Base-by-base conservation (phyloP, 2,113 vertebrate genomes). In the Mus spicilegus region DNA sequence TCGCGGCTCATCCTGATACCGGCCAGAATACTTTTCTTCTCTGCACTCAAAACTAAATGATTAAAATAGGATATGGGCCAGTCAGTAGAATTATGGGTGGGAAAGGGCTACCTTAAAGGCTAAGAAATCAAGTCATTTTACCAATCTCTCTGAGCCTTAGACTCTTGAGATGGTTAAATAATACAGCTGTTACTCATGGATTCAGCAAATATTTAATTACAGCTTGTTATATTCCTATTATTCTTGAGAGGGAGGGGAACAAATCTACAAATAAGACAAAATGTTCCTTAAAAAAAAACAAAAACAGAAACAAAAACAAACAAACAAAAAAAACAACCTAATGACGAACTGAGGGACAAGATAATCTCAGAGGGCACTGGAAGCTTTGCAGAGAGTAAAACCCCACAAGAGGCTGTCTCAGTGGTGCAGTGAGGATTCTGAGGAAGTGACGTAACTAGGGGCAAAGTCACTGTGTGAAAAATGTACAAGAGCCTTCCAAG, bases 161-260 rank as follows among this genome's bases (percentile, higher is more conserved):
- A 11, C 69, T 87, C 63, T 82, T 88, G 51, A 24, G 77, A 96
- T 67, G 22, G 94, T 88, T 82, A 90, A 88, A 84, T 91, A 51
- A 94, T 58, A 61, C 8, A 67, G 4, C 65, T 51, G 69, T n/a
- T 63, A 91, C 14, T 84, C 49, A 80, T 8, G 65, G 82, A 73
- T 67, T 95, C 73, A 73, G 82, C 73, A 94, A 94, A 69, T 91
- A 89, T 75, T 87, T 90, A 88, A 78, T 96, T 87, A 58, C 73
- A 58, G 7, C 42, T 81, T 89, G 13, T 26, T 87, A 51, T 3
- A 7, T 67, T 87, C 28, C 42, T 87, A 42, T 17, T 10, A 85
- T 39, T 90, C 65, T 80, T 51, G 28, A 75, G 42, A 67, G 17
- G 26, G 19, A 94, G 14, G 39, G 20, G 22, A 84, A 42, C 24